These are phyloP conservation scores for Neogobius melanostomus DNA, from an alignment of 2,113 vertebrate species.

Conservation along the genomic window DNA sequence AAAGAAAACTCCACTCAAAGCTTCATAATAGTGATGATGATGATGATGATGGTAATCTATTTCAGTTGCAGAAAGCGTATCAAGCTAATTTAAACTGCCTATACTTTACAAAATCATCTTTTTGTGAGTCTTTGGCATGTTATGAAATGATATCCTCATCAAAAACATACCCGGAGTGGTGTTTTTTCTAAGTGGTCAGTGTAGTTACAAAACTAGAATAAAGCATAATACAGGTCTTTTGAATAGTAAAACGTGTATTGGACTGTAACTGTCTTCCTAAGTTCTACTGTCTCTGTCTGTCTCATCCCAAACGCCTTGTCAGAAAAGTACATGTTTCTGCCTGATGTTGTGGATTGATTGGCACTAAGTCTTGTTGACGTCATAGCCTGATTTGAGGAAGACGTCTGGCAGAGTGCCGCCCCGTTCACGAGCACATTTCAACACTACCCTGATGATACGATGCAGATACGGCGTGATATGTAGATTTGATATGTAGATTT, in stretches of 20 bases:
- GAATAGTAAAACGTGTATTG: no score
- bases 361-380: constrained; percentile 19
- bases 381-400: constrained; percentile 25
- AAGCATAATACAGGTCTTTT: no score
- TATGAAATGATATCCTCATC: no score
- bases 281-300: neutral
- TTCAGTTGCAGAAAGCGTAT: no score
- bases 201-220: no score
- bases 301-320: constrained; percentile 12
- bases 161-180: no score
- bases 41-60: neutral
- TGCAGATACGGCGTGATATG: constrained; percentile 2
- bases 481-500: constrained; percentile 18
- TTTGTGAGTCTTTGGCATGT: no score
- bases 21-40: neutral
- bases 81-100: no score
- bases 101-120: no score
- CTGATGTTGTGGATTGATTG: constrained; percentile 30
- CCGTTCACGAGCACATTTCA: constrained; percentile 15
- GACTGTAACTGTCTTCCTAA: neutral
- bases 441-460: constrained; percentile 17
- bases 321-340: constrained; percentile 7
- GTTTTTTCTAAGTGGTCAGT: no score
- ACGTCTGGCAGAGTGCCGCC: constrained; percentile 7
- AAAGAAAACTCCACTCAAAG: neutral